phyloP scores from a whole-genome alignment of 2,113 vertebrate genomes.

The Pleuronectes platessa region DNA sequence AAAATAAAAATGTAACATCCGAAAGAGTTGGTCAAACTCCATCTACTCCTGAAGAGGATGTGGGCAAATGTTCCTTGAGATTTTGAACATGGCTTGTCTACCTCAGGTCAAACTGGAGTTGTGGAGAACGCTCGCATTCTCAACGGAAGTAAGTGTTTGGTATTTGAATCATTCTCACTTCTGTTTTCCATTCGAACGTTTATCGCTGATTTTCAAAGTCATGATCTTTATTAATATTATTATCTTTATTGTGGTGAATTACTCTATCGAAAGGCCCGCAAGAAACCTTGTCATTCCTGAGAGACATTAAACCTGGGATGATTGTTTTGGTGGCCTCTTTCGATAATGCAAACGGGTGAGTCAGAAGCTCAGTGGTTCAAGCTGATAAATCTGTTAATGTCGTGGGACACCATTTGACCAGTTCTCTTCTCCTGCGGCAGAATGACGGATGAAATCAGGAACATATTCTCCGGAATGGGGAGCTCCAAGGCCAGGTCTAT shows the following conservation, averaged over 20 bases:
- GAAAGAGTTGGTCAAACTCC: too few relatives aligned
- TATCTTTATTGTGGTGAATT: not conserved
- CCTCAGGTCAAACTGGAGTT: constrained; percentile 79
- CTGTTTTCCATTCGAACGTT: not conserved
- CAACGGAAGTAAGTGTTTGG: constrained; percentile 81
- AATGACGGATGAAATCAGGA: constrained; percentile 82
- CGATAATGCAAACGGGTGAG: constrained; percentile 88
- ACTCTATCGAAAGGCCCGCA: constrained; percentile 63
- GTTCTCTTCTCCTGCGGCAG: constrained; percentile 69
- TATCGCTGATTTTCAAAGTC: not conserved
- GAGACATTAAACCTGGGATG: constrained; percentile 68
- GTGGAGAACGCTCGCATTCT: constrained; percentile 70
- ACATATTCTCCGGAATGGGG: constrained; percentile 80
- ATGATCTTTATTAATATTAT: not conserved
- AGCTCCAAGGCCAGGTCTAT: constrained; percentile 81
- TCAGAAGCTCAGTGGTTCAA: constrained; percentile 36
- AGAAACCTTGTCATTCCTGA: constrained; percentile 79
- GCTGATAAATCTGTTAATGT: constrained; percentile 8
- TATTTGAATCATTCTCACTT: not conserved
- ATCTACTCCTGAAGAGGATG: not conserved
- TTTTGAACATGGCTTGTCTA: not conserved
- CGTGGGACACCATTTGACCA: not conserved
- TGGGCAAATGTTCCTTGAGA: not conserved
- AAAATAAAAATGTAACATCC: not conserved
- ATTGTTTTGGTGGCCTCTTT: constrained; percentile 87